Conservation (phyloP, 1,140 invertebrate species). For the Telenomus remus region DNA sequence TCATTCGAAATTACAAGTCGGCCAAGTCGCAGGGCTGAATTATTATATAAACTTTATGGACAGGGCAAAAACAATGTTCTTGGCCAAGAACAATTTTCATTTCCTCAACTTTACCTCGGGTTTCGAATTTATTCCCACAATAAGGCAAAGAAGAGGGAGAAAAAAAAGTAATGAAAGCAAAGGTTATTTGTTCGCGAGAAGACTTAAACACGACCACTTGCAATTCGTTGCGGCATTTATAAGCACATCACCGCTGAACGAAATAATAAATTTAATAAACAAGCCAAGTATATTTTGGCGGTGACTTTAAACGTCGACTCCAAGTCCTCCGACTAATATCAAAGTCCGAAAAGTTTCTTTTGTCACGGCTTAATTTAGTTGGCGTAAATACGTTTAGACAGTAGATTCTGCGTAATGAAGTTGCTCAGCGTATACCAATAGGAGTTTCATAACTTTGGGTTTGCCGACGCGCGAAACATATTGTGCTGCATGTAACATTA, state of each 20-base stretch:
- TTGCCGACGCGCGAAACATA: constrained; percentile 26
- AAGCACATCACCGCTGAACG: not conserved
- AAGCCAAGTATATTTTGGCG: constrained; percentile 3
- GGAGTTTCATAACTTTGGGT: constrained; percentile 51
- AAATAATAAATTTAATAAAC: constrained; percentile 41
- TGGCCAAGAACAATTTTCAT: too few species aligned
- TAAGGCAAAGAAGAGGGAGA: too few species aligned
- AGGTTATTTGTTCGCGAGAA: not conserved
- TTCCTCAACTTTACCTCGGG: too few species aligned
- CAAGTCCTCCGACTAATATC: constrained; percentile 24
- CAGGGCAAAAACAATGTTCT: too few species aligned
- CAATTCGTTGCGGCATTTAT: not conserved
- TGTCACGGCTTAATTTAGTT: constrained; percentile 50
- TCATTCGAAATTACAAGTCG: too few species aligned
- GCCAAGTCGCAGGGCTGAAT: too few species aligned
- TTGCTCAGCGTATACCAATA: constrained; percentile 46
- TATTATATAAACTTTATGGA: too few species aligned
- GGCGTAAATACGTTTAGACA: constrained; percentile 47
- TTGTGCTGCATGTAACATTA: constrained; percentile 44
- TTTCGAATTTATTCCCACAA: too few species aligned
- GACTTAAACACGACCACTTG: too few species aligned
- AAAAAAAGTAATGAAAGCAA: not conserved
- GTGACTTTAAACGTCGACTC: constrained; percentile 1
- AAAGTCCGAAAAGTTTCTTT: constrained; percentile 47
- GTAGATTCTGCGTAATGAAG: constrained; percentile 41